Evolutionary conservation across 2,797 vertebrate genomes (phyloP).

Genomic region (Poecilia picta): DNA sequence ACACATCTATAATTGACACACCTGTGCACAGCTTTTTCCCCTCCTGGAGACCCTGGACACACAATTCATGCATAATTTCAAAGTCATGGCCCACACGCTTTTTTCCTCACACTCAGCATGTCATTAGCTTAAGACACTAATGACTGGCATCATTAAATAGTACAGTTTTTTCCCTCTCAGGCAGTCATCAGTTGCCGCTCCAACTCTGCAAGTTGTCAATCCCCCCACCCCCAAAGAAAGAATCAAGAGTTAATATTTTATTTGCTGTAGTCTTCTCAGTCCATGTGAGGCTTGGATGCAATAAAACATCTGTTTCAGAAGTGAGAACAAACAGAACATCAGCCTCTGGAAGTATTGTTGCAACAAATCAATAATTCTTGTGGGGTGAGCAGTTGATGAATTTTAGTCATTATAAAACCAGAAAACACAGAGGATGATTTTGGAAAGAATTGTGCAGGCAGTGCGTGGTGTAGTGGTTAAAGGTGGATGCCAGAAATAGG

Average conservation of each 20-base stretch:
- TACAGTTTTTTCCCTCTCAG: slow-evolving; percentile 32
- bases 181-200: slow-evolving; percentile 35
- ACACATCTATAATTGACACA: slow-evolving; percentile 43
- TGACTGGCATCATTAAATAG: slow-evolving; percentile 42
- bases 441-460: slow-evolving; percentile 24
- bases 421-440: slow-evolving; percentile 25
- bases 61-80: slow-evolving; percentile 35
- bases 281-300: background rate
- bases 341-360: slow-evolving; percentile 26
- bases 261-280: background rate
- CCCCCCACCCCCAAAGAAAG: too few species aligned
- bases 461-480: slow-evolving; percentile 21
- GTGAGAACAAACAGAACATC: slow-evolving; percentile 15
- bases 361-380: slow-evolving; percentile 36
- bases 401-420: slow-evolving; percentile 39
- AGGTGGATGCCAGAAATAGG: slow-evolving; percentile 35
- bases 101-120: slow-evolving; percentile 29
- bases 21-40: slow-evolving; percentile 25
- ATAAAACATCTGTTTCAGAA: slow-evolving; percentile 19
- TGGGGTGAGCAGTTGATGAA: slow-evolving; percentile 23
- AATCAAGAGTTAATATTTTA: background rate
- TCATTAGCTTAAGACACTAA: slow-evolving; percentile 52
- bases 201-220: slow-evolving; percentile 13
- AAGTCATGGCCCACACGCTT: slow-evolving; percentile 37
- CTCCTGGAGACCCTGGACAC: slow-evolving; percentile 11